Evolutionary conservation across 2,888 invertebrate genomes (phyloP).

Genomic region (Crossocerus cetratus): DNA sequence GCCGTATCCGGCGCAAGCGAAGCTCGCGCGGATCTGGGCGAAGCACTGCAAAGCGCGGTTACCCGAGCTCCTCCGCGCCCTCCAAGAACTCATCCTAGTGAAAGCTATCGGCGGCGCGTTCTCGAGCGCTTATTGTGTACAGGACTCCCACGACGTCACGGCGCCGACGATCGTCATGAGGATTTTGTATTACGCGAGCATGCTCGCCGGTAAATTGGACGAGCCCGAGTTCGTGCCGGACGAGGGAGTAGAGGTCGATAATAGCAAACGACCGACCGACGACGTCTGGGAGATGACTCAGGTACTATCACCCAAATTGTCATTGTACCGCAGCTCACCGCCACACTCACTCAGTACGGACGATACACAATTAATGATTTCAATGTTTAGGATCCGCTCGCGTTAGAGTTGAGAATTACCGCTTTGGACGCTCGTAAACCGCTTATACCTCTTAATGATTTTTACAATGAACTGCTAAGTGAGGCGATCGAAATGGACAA

Average conservation of each 20-base stretch:
- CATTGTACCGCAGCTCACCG: background rate
- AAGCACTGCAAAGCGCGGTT: constrained; percentile 81
- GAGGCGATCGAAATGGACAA: constrained; percentile 96
- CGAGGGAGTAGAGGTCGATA: constrained; percentile 77
- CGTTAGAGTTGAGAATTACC: constrained; percentile 85
- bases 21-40: constrained; percentile 89
- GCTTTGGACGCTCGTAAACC: constrained; percentile 91
- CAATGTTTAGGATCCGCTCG: constrained; percentile 78
- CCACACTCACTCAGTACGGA: too few relatives aligned
- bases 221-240: constrained; percentile 80
- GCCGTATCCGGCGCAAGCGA: constrained; percentile 86
- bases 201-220: constrained; percentile 89
- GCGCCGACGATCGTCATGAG: constrained; percentile 93
- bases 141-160: constrained; percentile 91
- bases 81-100: constrained; percentile 93
- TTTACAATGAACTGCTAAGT: constrained; percentile 95
- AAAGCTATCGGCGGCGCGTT: constrained; percentile 86
- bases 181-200: constrained; percentile 92
- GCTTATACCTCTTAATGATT: constrained; percentile 90
- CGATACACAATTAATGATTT: constrained; percentile 18
- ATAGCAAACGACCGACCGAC: constrained; percentile 26
- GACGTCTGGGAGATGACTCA: constrained; percentile 53
- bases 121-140: constrained; percentile 85
- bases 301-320: constrained; percentile 38
- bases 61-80: constrained; percentile 84